phyloP scores from a whole-genome alignment of 30 jellyfish, hydroid and myxozoan genomes.

The Catostylus mosaicus region DNA sequence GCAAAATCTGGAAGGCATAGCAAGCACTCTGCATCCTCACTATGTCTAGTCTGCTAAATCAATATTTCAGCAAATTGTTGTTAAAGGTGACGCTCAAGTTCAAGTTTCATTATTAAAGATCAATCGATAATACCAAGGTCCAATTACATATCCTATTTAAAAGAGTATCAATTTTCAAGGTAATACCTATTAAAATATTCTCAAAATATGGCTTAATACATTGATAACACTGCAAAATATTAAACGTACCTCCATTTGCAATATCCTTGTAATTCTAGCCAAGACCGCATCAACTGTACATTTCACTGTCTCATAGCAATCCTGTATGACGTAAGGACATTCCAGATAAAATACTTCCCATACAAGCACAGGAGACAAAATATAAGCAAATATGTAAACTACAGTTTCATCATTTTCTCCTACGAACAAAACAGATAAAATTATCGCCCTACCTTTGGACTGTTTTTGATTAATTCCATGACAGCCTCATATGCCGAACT shows the following conservation, averaged over 20 bases:
- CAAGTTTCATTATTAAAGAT: too few relatives aligned
- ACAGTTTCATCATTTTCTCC: background rate
- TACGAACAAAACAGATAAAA: background rate
- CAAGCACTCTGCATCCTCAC: too few relatives aligned
- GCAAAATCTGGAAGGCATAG: too few relatives aligned
- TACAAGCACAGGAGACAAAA: background rate
- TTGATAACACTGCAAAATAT: too few relatives aligned
- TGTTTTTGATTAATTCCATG: slow-evolving; percentile 89
- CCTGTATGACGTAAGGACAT: slow-evolving; percentile 35
- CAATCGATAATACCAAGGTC: too few relatives aligned
- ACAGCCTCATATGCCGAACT: slow-evolving; percentile 98
- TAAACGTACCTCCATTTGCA: slow-evolving; percentile 66
- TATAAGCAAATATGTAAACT: background rate
- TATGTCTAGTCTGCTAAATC: too few relatives aligned
- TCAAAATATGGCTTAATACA: too few relatives aligned
- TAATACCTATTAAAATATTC: too few relatives aligned
- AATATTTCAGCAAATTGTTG: too few relatives aligned
- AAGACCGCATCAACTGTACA: slow-evolving; percentile 69
- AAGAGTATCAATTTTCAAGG: too few relatives aligned
- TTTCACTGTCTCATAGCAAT: slow-evolving; percentile 76
- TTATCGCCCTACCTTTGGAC: slow-evolving; percentile 76
- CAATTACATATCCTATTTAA: too few relatives aligned
- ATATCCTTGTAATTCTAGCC: slow-evolving; percentile 68
- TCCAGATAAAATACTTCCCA: background rate
- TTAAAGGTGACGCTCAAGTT: too few relatives aligned